Percentiles rank a stretch among this genome's conserved stretches.
Evolutionary conservation across 1,140 invertebrate genomes (phyloP).

Genomic region (Elymnias hypermnestra): DNA sequence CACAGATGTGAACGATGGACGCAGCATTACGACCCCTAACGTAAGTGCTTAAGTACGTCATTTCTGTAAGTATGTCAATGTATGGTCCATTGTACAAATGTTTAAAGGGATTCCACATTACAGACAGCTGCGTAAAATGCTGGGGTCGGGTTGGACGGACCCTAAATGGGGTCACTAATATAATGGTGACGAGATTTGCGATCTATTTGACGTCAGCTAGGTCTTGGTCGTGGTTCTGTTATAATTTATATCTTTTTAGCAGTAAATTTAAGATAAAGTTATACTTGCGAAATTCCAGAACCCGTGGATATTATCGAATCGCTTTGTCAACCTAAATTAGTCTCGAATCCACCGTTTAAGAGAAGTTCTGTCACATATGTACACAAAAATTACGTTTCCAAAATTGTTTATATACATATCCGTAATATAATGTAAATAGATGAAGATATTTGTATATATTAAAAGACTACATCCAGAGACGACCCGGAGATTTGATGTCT

Average conservation of each 20-base stretch:
- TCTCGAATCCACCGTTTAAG: too few relatives aligned
- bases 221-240: background rate
- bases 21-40: conserved; percentile 8
- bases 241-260: background rate
- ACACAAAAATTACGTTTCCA: too few relatives aligned
- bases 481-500: too few relatives aligned
- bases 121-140: conserved; percentile 21
- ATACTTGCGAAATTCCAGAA: background rate
- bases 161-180: conserved; percentile 15
- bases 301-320: too few relatives aligned
- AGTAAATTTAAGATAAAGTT: background rate
- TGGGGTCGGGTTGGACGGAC: conserved; percentile 11
- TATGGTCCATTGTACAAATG: conserved; percentile 7
- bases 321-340: too few relatives aligned
- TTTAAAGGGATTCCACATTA: conserved; percentile 15
- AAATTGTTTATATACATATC: too few relatives aligned
- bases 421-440: too few relatives aligned
- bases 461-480: too few relatives aligned
- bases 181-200: conserved; percentile 16
- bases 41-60: conserved; percentile 4
- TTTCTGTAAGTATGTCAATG: conserved; percentile 7
- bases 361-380: too few relatives aligned
- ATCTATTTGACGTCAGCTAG: conserved; percentile 4
- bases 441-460: too few relatives aligned
- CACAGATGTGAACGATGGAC: conserved; percentile 6